Conservation (phyloP, 2,113 vertebrate genomes). For the Phasianus colchicus region DNA sequence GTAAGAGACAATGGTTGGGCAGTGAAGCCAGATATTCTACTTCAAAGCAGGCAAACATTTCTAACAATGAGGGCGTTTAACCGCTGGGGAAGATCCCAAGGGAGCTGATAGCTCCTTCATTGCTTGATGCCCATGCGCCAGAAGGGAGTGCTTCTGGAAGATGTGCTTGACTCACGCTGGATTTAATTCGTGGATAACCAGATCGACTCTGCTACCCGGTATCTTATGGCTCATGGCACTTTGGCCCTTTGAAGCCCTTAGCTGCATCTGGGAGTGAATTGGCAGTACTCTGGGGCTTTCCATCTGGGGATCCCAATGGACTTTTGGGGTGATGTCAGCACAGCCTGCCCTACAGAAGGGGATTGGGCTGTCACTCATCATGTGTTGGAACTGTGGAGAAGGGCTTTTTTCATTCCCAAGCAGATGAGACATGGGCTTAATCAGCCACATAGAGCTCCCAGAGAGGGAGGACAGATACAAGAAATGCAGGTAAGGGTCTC, state of each 20-base stretch:
- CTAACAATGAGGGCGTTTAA: constrained; percentile 63
- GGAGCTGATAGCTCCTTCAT: constrained; percentile 2
- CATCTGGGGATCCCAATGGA: neutral
- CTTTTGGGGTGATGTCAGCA: neutral
- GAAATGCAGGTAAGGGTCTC: constrained; percentile 42
- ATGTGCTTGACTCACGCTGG: neutral
- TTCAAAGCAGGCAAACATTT: constrained; percentile 49
- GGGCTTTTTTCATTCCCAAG: neutral
- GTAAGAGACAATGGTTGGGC: constrained; percentile 63
- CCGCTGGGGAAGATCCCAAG: constrained; percentile 48
- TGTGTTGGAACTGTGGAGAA: neutral
- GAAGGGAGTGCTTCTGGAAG: neutral
- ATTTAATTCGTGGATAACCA: neutral
- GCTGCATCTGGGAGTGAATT: neutral
- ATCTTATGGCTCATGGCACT: neutral
- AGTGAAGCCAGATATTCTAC: constrained; percentile 59
- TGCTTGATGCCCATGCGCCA: neutral
- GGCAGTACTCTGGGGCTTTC: neutral
- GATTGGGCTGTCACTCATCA: neutral
- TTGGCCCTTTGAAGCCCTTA: neutral
- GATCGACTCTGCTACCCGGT: neutral
- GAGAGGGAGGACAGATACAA: neutral
- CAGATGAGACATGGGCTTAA: neutral
- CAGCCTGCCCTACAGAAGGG: neutral
- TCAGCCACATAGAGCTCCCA: neutral